Conservation (phyloP, 2,888 invertebrate species). For the Agrotis clavis region DNA sequence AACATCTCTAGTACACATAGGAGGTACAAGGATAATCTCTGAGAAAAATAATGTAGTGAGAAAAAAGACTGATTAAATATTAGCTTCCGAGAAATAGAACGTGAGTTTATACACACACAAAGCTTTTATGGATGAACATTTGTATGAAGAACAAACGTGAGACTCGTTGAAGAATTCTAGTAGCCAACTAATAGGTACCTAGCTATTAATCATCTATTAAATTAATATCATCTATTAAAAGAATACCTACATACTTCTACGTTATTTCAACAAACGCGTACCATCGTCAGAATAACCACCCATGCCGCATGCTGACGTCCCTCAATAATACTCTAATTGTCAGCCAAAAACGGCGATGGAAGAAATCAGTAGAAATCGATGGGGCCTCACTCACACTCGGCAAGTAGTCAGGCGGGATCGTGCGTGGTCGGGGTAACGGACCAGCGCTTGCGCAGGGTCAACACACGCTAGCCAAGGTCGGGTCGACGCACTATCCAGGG, state of each 20-base stretch:
- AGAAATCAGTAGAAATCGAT: constrained; percentile 70
- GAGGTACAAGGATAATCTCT: constrained; percentile 15
- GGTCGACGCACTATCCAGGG: constrained; percentile 80
- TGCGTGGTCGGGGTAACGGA: constrained; percentile 80
- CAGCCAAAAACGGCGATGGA: constrained; percentile 43
- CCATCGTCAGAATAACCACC: constrained; percentile 6
- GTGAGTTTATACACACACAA: constrained; percentile 4
- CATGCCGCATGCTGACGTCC: constrained; percentile 65
- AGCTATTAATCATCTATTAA: constrained; percentile 23
- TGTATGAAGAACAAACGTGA: constrained; percentile 23
- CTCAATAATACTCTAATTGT: constrained; percentile 54
- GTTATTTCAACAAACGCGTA: constrained; percentile 27
- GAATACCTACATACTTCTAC: constrained; percentile 8
- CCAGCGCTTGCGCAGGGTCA: constrained; percentile 86
- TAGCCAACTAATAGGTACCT: neutral
- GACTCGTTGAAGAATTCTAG: constrained; percentile 19
- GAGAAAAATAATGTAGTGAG: constrained; percentile 10
- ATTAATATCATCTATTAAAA: constrained; percentile 40
- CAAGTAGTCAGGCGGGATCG: constrained; percentile 70
- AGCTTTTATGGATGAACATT: constrained; percentile 32
- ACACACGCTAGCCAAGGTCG: constrained; percentile 84
- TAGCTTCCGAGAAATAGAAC: constrained; percentile 27
- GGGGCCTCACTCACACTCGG: constrained; percentile 64
- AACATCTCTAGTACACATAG: constrained; percentile 3
- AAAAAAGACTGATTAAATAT: constrained; percentile 10